phyloP scores from a whole-genome alignment of 2,113 vertebrate species.

The Thunnus maccoyii region DNA sequence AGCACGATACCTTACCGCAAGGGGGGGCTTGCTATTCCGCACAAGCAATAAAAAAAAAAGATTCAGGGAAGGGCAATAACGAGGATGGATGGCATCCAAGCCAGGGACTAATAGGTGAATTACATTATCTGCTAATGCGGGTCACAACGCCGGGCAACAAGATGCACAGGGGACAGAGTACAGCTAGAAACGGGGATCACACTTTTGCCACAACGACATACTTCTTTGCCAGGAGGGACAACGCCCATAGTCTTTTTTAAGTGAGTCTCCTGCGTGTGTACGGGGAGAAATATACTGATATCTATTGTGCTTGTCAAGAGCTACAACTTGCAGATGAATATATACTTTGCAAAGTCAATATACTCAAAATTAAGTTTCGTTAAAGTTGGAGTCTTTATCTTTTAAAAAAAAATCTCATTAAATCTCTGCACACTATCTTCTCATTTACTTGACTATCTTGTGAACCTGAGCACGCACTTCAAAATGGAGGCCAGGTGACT shows the following conservation, averaged over 20 bases:
- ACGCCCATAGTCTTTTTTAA: constrained; percentile 69
- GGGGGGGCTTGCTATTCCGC: neutral
- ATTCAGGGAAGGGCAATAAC: too few relatives aligned
- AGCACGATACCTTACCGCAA: neutral
- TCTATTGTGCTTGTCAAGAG: neutral
- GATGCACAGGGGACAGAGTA: neutral
- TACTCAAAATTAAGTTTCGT: neutral
- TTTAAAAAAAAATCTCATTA: neutral
- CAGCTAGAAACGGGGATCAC: constrained; percentile 34
- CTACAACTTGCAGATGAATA: neutral
- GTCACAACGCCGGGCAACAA: constrained; percentile 38
- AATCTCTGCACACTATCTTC: neutral
- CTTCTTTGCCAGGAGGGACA: constrained; percentile 57
- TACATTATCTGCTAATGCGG: constrained; percentile 52
- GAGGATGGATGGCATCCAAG: neutral
- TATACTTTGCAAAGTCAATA: neutral
- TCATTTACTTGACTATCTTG: neutral
- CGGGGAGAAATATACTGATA: neutral
- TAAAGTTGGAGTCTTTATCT: rapidly evolving
- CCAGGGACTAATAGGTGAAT: constrained; percentile 21
- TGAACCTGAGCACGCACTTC: constrained; percentile 17
- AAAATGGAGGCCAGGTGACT: constrained; percentile 76
- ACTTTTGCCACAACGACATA: constrained; percentile 62
- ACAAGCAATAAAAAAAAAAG: neutral
- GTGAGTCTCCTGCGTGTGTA: neutral